Percentiles rank a stretch among this genome's conserved stretches.
Evolutionary conservation across 2,888 invertebrate species (phyloP).

Genomic region (Amphimallon solstitiale): DNA sequence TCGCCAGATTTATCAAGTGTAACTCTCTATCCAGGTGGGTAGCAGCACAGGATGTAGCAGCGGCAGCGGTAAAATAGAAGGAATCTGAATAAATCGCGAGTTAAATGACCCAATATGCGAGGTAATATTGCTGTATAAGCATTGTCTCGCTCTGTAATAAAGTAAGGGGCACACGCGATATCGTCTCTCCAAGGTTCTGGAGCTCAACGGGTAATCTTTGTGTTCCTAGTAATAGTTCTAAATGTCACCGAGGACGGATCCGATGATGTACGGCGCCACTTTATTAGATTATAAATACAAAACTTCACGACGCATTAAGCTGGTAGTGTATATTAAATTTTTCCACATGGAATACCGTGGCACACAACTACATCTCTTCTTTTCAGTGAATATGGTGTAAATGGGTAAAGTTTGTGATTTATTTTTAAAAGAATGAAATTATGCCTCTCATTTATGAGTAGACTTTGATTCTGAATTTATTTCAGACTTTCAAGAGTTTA

Average conservation of each 20-base stretch:
- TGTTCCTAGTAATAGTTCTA: conserved; percentile 49
- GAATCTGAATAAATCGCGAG: conserved; percentile 52
- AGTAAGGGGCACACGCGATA: conserved; percentile 43
- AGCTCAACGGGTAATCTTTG: conserved; percentile 45
- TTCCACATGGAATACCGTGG: conserved; percentile 11
- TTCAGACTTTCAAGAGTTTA: no score
- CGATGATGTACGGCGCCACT: conserved; percentile 51
- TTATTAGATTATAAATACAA: conserved; percentile 53
- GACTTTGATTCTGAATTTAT: no score
- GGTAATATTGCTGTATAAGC: conserved; percentile 52
- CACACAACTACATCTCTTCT: neutral
- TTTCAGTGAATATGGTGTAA: neutral
- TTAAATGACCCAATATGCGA: conserved; percentile 53
- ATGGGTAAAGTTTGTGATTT: neutral
- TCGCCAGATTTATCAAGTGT: conserved; percentile 37
- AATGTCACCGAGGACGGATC: conserved; percentile 42
- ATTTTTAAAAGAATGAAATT: no score
- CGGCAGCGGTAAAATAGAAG: conserved; percentile 34
- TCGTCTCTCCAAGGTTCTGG: conserved; percentile 14
- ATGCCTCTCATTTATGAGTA: no score
- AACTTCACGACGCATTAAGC: conserved; percentile 34
- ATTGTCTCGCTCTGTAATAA: conserved; percentile 50
- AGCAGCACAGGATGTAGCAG: conserved; percentile 3
- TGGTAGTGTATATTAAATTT: conserved; percentile 27
- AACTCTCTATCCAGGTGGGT: conserved; percentile 27